These are phyloP conservation scores for Luffia ferchaultella DNA, from an alignment of 2,888 invertebrate species.

Conservation along the genomic window DNA sequence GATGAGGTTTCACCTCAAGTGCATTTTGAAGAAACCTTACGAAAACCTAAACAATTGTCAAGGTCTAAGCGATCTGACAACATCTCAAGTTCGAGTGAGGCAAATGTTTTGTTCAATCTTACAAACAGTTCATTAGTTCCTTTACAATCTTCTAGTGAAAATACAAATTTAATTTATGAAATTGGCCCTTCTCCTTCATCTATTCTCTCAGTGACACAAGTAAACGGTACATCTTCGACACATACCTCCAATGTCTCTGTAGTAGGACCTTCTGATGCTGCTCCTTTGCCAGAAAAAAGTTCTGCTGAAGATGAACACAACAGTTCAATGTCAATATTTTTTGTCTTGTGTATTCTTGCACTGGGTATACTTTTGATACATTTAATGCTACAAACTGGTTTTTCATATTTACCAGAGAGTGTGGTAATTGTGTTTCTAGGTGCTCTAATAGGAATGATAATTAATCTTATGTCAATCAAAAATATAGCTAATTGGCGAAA, in stretches of 20 bases:
- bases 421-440: constrained; percentile 96
- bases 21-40: neutral
- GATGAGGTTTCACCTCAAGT: neutral
- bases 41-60: constrained; percentile 18
- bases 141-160: constrained; percentile 30
- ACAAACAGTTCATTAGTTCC: constrained; percentile 14
- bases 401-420: constrained; percentile 97
- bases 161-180: constrained; percentile 34
- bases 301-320: constrained; percentile 96
- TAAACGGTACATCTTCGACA: constrained; percentile 36
- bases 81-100: constrained; percentile 34
- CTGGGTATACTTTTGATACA: constrained; percentile 95
- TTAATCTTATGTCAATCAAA: constrained; percentile 87
- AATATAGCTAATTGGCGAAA: constrained; percentile 95
- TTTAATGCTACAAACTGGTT: constrained; percentile 92
- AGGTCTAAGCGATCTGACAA: constrained; percentile 39
- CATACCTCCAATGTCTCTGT: constrained; percentile 37
- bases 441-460: constrained; percentile 88
- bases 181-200: constrained; percentile 38
- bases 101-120: constrained; percentile 20
- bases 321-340: constrained; percentile 97
- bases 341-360: constrained; percentile 94
- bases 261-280: constrained; percentile 75
- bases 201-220: constrained; percentile 31
- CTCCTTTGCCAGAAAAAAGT: constrained; percentile 85